phyloP scores from a whole-genome alignment of 2,113 vertebrate species.

The Eulacestoma nigropectus region DNA sequence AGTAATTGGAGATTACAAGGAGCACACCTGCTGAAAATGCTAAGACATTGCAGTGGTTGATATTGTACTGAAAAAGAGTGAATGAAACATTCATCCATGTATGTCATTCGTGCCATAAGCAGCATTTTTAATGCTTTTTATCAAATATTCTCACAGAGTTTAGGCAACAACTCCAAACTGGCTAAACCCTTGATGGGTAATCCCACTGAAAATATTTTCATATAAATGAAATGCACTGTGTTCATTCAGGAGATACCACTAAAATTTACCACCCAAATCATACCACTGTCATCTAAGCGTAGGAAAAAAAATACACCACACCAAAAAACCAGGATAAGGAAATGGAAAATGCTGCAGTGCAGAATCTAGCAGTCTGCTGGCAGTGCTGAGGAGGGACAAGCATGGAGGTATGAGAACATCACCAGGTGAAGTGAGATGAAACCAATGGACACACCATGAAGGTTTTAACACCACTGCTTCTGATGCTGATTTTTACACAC shows the following conservation, averaged over 20 bases:
- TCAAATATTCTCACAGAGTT: background rate
- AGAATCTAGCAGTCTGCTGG: background rate
- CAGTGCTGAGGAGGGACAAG: background rate
- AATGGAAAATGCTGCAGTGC: background rate
- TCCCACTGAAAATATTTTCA: background rate
- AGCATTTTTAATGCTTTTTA: background rate
- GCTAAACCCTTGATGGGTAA: background rate
- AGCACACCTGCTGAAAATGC: background rate
- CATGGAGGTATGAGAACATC: background rate
- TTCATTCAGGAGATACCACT: background rate
- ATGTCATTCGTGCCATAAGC: background rate
- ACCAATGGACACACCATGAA: rapidly evolving
- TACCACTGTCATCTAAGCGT: background rate
- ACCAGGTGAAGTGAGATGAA: background rate
- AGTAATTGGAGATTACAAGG: slow-evolving; percentile 11
- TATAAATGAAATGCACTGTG: background rate
- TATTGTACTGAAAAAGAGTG: background rate
- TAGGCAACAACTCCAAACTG: background rate
- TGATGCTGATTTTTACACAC: background rate
- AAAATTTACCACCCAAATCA: background rate
- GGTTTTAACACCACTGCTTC: background rate
- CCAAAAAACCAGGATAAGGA: background rate
- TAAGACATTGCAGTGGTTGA: background rate
- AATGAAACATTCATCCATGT: background rate
- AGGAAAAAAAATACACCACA: background rate